Base-by-base conservation (phyloP, 2,888 invertebrate genomes). In the Acanthosepion lycidas region DNA sequence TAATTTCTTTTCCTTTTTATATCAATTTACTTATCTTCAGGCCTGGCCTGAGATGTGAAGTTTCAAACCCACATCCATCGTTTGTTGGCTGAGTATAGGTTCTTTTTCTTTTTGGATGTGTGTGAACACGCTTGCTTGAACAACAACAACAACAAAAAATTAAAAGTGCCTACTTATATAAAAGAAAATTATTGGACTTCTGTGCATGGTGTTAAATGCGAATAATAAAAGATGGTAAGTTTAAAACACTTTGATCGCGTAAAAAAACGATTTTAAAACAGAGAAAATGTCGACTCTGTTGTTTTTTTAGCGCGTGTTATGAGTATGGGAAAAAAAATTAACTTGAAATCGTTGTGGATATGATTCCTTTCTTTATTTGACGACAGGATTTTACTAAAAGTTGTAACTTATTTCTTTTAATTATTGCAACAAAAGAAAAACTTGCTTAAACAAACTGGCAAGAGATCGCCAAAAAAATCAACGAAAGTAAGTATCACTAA, bases 1-100 rank as follows among this genome's bases (percentile, higher is more conserved):
- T 33, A n/a, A 78, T n/a, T 78, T 78, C 9, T n/a, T 5, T 28
- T 78, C 28, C 78, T 28, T 78, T 64, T n/a, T 78, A 78, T n/a
- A 78, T 78, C 12, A 5, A 23, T 78, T 33, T 78, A n/a, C 78
- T 78, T 78, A 78, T 78, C 78, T 78, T 12, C n/a, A 78, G 78
- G 78, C n/a, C 78, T 78, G 78, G 78, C n/a, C 78, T 78, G 78
- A 78, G 78, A 78, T 78, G n/a, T n/a, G n/a, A 78, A 78, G 33
- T n/a, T 78, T 78, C n/a, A 78, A 78, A 5, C 78, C 78, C 78
- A 78, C n/a, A 59, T 20, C 59, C 78, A 33, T 78, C 78, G n/a
- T 78, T 12, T 33, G 78, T 78, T 20, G 33, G 78, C 78, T 33
- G n/a, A 15, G 12, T 23, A 78, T 33, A 8, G 78, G 20, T 64